Evolutionary conservation across 2,888 invertebrate genomes (phyloP).

Genomic region (Geophilus truncorum): DNA sequence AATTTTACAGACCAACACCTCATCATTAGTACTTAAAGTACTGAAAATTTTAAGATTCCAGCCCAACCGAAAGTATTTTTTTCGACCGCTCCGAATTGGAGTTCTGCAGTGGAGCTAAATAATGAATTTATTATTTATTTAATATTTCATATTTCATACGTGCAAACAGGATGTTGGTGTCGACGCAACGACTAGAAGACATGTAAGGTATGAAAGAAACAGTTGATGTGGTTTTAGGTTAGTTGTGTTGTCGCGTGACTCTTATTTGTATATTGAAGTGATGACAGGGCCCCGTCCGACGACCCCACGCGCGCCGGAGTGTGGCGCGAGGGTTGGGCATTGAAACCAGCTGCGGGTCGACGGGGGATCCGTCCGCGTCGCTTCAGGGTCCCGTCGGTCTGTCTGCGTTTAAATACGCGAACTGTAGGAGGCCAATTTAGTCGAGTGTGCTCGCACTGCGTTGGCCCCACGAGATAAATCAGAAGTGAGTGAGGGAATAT

Average conservation of each 20-base stretch:
- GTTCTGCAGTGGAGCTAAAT: no score
- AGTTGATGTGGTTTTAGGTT: not conserved
- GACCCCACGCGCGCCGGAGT: not conserved
- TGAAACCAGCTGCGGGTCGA: not conserved
- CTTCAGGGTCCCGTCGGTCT: not conserved
- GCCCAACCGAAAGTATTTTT: no score
- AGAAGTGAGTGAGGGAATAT: not conserved
- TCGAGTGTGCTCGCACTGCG: not conserved
- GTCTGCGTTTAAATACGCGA: not conserved
- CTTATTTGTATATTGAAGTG: not conserved
- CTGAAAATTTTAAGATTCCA: no score
- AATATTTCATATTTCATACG: no score
- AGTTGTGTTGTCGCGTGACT: not conserved
- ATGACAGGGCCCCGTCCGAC: not conserved
- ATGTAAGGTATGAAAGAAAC: no score
- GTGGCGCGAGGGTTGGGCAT: not conserved
- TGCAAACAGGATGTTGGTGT: no score
- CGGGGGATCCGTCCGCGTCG: not conserved
- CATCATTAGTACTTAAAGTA: no score
- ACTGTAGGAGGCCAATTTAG: not conserved
- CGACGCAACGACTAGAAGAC: no score
- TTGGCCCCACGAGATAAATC: not conserved
- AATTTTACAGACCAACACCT: no score
- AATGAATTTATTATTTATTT: no score
- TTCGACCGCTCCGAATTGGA: no score